Evolutionary conservation across 2,797 vertebrate genomes (phyloP).

Genomic region (Acomys russatus): DNA sequence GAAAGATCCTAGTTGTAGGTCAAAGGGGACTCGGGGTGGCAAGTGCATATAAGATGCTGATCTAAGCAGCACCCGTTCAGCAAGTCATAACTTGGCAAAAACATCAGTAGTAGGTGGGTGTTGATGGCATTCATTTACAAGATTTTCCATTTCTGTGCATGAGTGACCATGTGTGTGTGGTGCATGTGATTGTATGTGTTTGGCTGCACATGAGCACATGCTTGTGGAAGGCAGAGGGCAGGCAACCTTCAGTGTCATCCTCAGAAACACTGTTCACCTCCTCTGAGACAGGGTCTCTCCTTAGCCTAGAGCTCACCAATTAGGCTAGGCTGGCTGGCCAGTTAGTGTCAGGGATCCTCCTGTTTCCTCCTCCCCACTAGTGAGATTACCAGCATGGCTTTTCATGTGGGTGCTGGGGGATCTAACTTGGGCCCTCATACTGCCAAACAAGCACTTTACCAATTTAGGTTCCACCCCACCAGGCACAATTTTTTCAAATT

Average conservation of each 20-base stretch:
- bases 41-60: background rate
- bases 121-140: background rate
- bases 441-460: background rate
- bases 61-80: background rate
- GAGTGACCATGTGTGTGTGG: background rate
- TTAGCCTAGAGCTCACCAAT: background rate
- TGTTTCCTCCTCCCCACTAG: background rate
- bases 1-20: background rate
- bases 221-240: background rate
- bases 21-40: background rate
- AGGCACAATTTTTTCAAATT: background rate
- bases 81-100: constrained; percentile 3
- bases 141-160: background rate
- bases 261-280: background rate
- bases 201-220: background rate
- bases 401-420: background rate
- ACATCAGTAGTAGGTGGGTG: background rate
- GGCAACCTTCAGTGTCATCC: background rate
- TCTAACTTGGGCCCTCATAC: background rate
- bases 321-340: background rate
- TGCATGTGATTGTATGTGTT: background rate
- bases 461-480: background rate
- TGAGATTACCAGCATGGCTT: background rate
- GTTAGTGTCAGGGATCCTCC: background rate
- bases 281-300: background rate